Percentiles rank a stretch among this genome's conserved stretches.
Conservation (phyloP, 2,113 vertebrate genomes). For the Forbesichthys papilliferus region DNA sequence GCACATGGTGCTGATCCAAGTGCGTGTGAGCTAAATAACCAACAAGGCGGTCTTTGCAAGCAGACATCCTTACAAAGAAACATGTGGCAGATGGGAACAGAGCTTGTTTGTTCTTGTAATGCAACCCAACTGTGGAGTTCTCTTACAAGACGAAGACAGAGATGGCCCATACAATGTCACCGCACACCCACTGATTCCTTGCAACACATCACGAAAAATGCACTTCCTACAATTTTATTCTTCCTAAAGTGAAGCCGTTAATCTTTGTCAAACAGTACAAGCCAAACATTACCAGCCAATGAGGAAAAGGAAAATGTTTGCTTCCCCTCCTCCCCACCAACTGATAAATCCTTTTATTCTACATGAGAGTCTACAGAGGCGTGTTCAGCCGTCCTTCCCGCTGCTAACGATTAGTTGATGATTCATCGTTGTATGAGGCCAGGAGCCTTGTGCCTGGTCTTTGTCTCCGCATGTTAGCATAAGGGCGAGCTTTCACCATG, state of each 20-base stretch:
- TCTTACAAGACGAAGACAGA: not conserved
- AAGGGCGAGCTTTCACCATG: not conserved
- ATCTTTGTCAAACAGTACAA: constrained; percentile 31
- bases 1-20: not conserved
- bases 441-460: constrained; percentile 3
- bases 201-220: no score
- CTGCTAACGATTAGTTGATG: constrained; percentile 34
- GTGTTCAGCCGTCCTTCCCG: constrained; percentile 22
- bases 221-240: no score
- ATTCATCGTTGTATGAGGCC: constrained; percentile 45
- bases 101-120: constrained; percentile 25
- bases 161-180: not conserved
- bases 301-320: not conserved
- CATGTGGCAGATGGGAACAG: constrained; percentile 45
- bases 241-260: not conserved
- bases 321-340: not conserved
- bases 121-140: constrained; percentile 8
- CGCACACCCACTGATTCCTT: constrained; percentile 25
- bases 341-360: constrained; percentile 2
- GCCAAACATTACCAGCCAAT: not conserved
- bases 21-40: constrained; percentile 8
- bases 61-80: constrained; percentile 22
- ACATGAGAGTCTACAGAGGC: not conserved
- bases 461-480: not conserved
- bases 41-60: constrained; percentile 21